Conservation (phyloP, 2,888 invertebrate species). For the Harpalus rufipes region DNA sequence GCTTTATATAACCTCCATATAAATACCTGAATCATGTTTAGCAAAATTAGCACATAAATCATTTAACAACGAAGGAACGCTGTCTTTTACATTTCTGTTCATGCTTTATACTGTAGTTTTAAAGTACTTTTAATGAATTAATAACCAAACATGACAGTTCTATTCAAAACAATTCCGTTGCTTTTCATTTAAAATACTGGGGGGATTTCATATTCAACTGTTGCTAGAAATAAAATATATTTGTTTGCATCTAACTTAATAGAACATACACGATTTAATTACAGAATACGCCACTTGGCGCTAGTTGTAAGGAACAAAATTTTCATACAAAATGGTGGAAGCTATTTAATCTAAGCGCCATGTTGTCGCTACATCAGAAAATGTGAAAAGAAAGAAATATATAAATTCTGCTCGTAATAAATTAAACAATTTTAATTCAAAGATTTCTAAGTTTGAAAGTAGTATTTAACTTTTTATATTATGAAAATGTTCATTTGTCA, state of each 20-base stretch:
- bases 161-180: constrained; percentile 41
- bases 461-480: neutral
- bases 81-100: constrained; percentile 68
- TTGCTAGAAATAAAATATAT: neutral
- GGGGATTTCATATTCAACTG: neutral
- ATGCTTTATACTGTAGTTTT: constrained; percentile 68
- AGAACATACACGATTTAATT: neutral
- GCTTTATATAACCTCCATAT: neutral
- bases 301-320: neutral
- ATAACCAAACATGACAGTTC: constrained; percentile 41
- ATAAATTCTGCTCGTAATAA: neutral
- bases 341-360: too few relatives aligned
- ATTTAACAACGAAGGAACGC: constrained; percentile 69
- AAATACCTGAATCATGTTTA: constrained; percentile 72
- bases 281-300: neutral
- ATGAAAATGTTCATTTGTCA: too few relatives aligned
- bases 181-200: neutral
- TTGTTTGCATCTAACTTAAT: neutral
- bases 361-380: too few relatives aligned
- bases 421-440: neutral
- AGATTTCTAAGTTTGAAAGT: neutral
- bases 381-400: neutral
- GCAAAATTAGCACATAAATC: constrained; percentile 75
- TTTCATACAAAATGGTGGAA: too few relatives aligned
- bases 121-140: neutral